These are phyloP conservation scores for Drosophila takahashii DNA, from an alignment of 1,140 invertebrate species.

Conservation along the genomic window DNA sequence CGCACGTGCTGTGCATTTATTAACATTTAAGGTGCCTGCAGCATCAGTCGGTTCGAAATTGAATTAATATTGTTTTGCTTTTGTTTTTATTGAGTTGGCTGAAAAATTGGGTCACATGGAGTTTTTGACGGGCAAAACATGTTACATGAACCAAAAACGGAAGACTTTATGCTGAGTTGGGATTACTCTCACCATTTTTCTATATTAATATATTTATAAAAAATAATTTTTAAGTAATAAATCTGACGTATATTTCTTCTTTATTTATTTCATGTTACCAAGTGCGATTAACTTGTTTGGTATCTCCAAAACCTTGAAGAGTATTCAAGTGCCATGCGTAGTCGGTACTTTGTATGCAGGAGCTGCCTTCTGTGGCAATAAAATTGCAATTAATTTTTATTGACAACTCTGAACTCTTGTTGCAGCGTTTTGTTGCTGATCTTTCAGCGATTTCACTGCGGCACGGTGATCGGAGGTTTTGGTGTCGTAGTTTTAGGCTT, in stretches of 20 bases:
- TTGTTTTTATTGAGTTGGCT: slow-evolving; percentile 26
- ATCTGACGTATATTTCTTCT: background rate
- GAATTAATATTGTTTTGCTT: slow-evolving; percentile 61
- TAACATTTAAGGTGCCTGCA: slow-evolving; percentile 41
- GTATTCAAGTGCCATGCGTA: slow-evolving; percentile 17
- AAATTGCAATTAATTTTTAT: slow-evolving; percentile 82
- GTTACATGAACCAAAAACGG: background rate
- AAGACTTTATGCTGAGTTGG: background rate
- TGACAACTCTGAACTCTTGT: slow-evolving; percentile 78
- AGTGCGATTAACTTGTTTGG: background rate
- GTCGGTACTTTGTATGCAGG: slow-evolving; percentile 71
- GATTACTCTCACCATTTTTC: background rate
- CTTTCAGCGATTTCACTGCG: slow-evolving; percentile 58
- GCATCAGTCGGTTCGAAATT: slow-evolving; percentile 52
- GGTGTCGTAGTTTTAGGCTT: background rate
- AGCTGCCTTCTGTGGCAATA: slow-evolving; percentile 66
- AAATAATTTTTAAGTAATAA: background rate
- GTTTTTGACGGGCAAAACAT: slow-evolving; percentile 22
- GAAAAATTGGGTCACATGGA: slow-evolving; percentile 59
- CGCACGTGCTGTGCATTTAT: slow-evolving; percentile 58
- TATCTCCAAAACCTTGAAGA: background rate
- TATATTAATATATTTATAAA: background rate
- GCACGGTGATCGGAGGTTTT: slow-evolving; percentile 3
- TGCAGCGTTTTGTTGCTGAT: slow-evolving; percentile 54
- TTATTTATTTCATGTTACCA: slow-evolving; percentile 8